Base-by-base conservation (phyloP, 2,797 vertebrate species). In the Hypotaenidia okinawae region DNA sequence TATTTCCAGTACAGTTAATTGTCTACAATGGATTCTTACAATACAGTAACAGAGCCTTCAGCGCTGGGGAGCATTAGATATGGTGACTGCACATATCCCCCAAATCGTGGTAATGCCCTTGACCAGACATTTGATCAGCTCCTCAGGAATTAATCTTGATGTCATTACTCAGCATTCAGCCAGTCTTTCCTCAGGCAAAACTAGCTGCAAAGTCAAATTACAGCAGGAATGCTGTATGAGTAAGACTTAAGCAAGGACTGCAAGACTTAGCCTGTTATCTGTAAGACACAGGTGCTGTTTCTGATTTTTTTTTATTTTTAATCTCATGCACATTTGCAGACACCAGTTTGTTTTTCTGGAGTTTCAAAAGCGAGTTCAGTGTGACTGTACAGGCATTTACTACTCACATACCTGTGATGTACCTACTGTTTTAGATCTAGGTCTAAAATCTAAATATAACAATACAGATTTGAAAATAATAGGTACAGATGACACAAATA, bases 161-260 rank as follows among this genome's bases (percentile, higher is more conserved):
- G n/a, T 78, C 54, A 68, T 81, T 81, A 52, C 77, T 84, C 80
- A 92, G 80, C n/a, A 67, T 52, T 61, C 87, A 86, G 73, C 13
- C 51, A 74, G 30, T 47, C 35, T 55, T 86, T 86, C 84, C 62
- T 63, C 58, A 74, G 69, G 86, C 64, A 92, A 88, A 86, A 80
- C 9, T 25, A 79, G 63, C 51, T 68, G 67, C 41, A 43, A 90
- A 58, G 61, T 63, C 18, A n/a, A 83, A 82, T 79, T 45, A 70
- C 6, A 82, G 64, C 32, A 86, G 47, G 57, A 80, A 86, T 67
- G 55, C 28, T 35, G 11, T n/a, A 81, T 19, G 66, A 92, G 47
- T 84, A 67, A 93, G 52, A 41, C 19, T 83, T 90, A 66, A 68
- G 47, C 45, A 82, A 76, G 61, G 25, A 74, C 7, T 37, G 16